These are phyloP conservation scores for Anthopleura sola DNA, from an alignment of 64 coral and sea anemone genomes.

Conservation along the genomic window DNA sequence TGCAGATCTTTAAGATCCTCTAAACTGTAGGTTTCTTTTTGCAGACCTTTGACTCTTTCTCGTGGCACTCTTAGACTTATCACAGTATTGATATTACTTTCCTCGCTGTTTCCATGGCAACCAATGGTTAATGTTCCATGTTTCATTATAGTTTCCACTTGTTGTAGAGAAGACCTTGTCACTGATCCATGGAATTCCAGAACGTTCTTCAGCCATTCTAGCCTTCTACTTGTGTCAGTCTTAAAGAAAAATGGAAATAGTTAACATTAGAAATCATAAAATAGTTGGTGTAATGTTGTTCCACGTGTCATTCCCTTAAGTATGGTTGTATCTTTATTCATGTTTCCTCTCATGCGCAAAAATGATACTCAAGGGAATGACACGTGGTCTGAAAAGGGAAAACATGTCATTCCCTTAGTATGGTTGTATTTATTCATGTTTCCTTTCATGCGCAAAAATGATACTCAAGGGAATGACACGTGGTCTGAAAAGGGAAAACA, in stretches of 20 bases:
- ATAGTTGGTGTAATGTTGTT: neutral
- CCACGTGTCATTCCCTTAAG: no score
- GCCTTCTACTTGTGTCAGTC: conserved; percentile 35
- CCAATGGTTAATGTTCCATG: conserved; percentile 56
- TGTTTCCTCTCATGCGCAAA: no score
- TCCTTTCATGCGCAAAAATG: no score
- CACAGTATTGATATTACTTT: neutral
- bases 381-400: no score
- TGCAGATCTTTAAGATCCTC: conserved; percentile 68
- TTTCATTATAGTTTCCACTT: conserved; percentile 56
- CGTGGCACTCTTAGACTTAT: conserved; percentile 20
- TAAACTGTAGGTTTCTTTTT: conserved; percentile 27
- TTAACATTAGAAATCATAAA: neutral
- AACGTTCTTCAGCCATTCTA: conserved; percentile 70
- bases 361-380: no score
- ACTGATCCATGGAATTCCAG: conserved; percentile 65
- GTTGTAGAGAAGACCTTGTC: conserved; percentile 49
- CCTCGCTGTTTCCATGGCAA: neutral
- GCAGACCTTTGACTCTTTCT: neutral
- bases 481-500: no score
- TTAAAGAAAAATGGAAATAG: neutral
- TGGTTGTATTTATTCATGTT: no score
- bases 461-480: no score
- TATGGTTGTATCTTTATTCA: no score
- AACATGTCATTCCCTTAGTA: no score